Evolutionary conservation across 2,797 vertebrate species (phyloP).

Genomic region (Tinamus major): DNA sequence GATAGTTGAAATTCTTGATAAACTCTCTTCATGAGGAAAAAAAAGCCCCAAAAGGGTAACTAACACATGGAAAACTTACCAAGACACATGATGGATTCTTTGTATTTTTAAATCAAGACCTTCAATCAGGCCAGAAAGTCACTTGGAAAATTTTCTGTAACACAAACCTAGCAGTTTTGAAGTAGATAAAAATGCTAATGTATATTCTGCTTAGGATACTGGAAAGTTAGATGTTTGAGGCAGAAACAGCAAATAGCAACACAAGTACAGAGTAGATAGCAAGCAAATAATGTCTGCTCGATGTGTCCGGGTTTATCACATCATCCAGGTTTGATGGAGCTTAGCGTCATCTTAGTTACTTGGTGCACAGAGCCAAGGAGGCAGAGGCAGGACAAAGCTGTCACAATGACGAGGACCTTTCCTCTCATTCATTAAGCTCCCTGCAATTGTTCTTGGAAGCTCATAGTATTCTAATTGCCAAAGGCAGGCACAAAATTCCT

Average conservation of each 20-base stretch:
- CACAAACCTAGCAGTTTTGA: background rate
- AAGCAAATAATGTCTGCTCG: background rate
- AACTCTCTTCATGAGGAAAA: background rate
- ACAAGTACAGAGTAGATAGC: background rate
- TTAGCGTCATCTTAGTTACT: background rate
- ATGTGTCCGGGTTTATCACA: background rate
- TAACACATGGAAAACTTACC: background rate
- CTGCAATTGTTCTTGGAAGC: background rate
- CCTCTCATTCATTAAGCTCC: background rate
- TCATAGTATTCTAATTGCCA: background rate
- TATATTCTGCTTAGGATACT: background rate
- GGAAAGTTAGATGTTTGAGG: background rate
- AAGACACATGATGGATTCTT: background rate
- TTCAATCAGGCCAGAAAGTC: background rate
- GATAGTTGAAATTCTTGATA: background rate
- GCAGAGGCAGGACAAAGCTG: background rate
- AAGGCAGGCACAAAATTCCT: background rate
- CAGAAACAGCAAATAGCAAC: background rate
- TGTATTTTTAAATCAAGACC: background rate
- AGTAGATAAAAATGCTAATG: background rate
- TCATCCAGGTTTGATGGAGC: accelerated
- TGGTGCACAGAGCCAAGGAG: background rate
- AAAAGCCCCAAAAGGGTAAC: background rate
- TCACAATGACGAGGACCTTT: background rate
- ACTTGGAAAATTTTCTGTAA: background rate